Evolutionary conservation across 1,140 invertebrate genomes (phyloP).

Genomic region (Lethrus apterus): DNA sequence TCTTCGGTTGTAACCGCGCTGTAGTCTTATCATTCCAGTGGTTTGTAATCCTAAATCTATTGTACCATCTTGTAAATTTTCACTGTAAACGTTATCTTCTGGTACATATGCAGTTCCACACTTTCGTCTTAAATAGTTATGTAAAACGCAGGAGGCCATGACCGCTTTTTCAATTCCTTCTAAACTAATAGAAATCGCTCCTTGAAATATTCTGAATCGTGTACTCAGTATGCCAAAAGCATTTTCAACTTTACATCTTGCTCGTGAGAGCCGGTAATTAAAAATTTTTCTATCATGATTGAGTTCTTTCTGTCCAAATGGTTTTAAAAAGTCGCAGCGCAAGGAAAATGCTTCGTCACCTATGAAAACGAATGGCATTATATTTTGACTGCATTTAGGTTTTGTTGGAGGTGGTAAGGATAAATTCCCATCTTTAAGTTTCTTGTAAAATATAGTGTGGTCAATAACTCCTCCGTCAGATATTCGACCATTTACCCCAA

Average conservation of each 20-base stretch:
- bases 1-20: neutral
- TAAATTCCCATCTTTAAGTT: conserved; percentile 10
- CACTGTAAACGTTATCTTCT: neutral
- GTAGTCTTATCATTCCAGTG: neutral
- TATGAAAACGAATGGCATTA: conserved; percentile 33
- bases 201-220: conserved; percentile 36
- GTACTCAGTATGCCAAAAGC: conserved; percentile 39
- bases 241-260: conserved; percentile 38
- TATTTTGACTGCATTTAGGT: too few species aligned
- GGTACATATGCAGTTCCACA: neutral
- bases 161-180: conserved; percentile 25
- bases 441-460: conserved; percentile 13
- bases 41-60: neutral
- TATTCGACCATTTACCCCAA: conserved; percentile 16
- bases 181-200: conserved; percentile 21
- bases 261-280: conserved; percentile 35
- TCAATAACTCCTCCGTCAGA: conserved; percentile 19
- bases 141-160: conserved; percentile 23
- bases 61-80: neutral
- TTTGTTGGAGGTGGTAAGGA: neutral
- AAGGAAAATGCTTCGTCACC: conserved; percentile 41
- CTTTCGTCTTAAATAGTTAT: conserved; percentile 23
- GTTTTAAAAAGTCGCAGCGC: conserved; percentile 32
- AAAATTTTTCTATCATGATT: conserved; percentile 27
- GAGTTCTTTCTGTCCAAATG: conserved; percentile 25